Percentiles rank a stretch among this genome's conserved stretches.
phyloP scores from a whole-genome alignment of 1,140 invertebrate species.

The Apis mellifera region Amel_HAv3.1 CM009942.2:7675501-7676000 shows the following conservation, averaged over 20 bases:
- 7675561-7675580: constrained; percentile 33
- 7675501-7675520: constrained; percentile 85
- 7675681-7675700: constrained; percentile 4
- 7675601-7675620: constrained; percentile 44
- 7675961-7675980: constrained; percentile 44
- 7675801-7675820: not conserved
- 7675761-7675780: constrained; percentile 14
- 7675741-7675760: constrained; percentile 16
- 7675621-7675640: constrained; percentile 48
- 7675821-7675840: not conserved
- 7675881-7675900: constrained; percentile 43
- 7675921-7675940: constrained; percentile 28
- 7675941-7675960: constrained; percentile 18
- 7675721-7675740: constrained; percentile 26
- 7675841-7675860: constrained; percentile 23
- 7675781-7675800: constrained; percentile 3
- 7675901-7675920: constrained; percentile 47
- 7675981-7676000: constrained; percentile 57
- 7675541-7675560: constrained; percentile 23
- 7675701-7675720: constrained; percentile 20
- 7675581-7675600: constrained; percentile 37
- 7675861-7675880: constrained; percentile 49
- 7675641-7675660: constrained; percentile 42
- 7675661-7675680: constrained; percentile 37
- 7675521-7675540: constrained; percentile 82